Base-by-base conservation (phyloP, 1,140 invertebrate species). In the Pachyrhynchus sulphureomaculatus region DNA sequence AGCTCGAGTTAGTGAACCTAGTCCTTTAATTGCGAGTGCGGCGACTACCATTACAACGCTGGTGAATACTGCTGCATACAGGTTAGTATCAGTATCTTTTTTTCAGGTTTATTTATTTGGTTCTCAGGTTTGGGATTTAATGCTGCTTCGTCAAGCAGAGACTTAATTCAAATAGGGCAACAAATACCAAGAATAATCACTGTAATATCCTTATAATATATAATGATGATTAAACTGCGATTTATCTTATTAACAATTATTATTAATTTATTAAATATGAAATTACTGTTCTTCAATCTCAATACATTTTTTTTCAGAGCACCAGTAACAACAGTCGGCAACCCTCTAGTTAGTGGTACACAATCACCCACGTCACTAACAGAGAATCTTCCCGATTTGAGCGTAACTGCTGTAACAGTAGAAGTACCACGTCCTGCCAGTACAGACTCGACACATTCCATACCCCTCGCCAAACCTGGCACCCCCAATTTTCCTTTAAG, bases 1-100 rank as follows among this genome's bases (percentile, higher is more conserved):
- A n/a, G 80, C 84, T 12, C 76, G 84, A 58, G 85, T 86, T 5
- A 82, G 82, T 65, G 85, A 86, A 66, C 84, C 84, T 0, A 86
- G 83, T 72, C 84, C 85, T 2, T 73, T 91, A n/a, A 87, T 89
- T 37, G 87, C 87, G 1, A 83, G 83, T 61, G 87, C 87, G 1
- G 87, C 87, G 1, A 88, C 87, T 1, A 87, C 87, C 9, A 88
- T 89, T 37, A 88, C 85, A 8, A 84, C 84, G 0, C 82, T 86
- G n/a, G 84, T 86, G 12, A 88, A 87, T 62, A 82, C 82, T 0
- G 82, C 82, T 1, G 77, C 77, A 2, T 77, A 77, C 47, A 71
- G 80, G 29, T 61, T 36, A 44, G 15, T n/a, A 45, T 12, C 20
- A 23, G 8, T 41, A n/a, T n/a, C n/a, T n/a, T n/a, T n/a, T n/a